phyloP scores from a whole-genome alignment of 2,113 vertebrate species.

The Aspidoscelis tigris region DNA sequence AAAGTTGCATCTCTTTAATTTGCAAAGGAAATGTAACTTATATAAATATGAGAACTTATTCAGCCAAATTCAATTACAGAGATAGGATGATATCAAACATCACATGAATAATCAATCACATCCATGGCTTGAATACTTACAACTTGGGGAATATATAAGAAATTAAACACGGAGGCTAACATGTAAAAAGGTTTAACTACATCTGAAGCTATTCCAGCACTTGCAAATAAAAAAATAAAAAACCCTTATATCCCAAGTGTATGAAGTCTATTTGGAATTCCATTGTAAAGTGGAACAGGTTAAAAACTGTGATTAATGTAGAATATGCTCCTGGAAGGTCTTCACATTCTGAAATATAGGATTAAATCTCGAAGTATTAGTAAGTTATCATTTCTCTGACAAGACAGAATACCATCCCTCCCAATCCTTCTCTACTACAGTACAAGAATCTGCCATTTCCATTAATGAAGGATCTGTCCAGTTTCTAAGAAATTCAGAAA shows the following conservation, averaged over 20 bases:
- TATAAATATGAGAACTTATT: conserved; percentile 1
- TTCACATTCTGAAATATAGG: background rate
- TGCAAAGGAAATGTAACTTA: background rate
- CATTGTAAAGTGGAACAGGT: background rate
- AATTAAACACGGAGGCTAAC: background rate
- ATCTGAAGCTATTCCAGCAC: background rate
- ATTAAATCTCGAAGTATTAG: background rate
- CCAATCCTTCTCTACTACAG: background rate
- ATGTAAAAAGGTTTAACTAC: background rate
- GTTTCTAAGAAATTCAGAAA: background rate
- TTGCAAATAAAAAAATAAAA: background rate
- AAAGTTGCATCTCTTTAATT: conserved; percentile 1
- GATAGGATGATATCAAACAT: background rate
- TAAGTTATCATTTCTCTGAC: background rate
- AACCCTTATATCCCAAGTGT: background rate
- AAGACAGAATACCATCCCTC: background rate
- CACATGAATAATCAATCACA: conserved; percentile 5
- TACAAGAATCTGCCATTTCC: background rate
- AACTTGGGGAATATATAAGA: background rate
- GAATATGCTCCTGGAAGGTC: background rate
- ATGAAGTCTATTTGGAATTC: background rate
- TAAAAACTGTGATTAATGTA: background rate
- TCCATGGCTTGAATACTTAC: background rate
- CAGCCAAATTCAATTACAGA: background rate
- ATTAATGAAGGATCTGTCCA: background rate